These are phyloP conservation scores for Phymatocera aterrima DNA, from an alignment of 2,888 invertebrate species.

Conservation along the genomic window DNA sequence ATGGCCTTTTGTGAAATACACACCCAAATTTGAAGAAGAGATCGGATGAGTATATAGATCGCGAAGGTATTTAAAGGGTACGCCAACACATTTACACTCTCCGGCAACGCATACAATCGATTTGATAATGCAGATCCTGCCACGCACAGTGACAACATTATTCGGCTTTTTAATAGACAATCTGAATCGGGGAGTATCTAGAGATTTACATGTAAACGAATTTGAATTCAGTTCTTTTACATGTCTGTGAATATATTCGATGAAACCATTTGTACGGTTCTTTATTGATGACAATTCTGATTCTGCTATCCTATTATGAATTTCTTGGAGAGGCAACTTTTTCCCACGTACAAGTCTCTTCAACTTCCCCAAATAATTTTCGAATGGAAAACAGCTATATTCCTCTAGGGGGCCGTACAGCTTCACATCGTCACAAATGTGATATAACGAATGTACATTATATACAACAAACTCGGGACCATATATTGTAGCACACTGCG, in stretches of 20 bases:
- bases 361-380: neutral
- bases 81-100: neutral
- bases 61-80: neutral
- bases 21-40: neutral
- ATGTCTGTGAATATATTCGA: neutral
- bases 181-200: neutral
- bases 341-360: slow-evolving; percentile 1
- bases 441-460: neutral
- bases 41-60: neutral
- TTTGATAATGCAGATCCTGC: neutral
- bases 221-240: neutral
- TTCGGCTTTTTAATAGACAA: neutral
- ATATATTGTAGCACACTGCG: neutral
- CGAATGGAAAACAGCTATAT: neutral
- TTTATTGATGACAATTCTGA: neutral
- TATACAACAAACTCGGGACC: neutral
- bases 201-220: neutral
- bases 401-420: neutral
- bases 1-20: neutral
- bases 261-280: neutral
- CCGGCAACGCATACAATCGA: neutral
- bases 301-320: neutral
- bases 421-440: neutral
- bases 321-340: neutral
- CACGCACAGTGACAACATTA: neutral